phyloP scores from a whole-genome alignment of 2,888 invertebrate species.

The Torymus auratus region DNA sequence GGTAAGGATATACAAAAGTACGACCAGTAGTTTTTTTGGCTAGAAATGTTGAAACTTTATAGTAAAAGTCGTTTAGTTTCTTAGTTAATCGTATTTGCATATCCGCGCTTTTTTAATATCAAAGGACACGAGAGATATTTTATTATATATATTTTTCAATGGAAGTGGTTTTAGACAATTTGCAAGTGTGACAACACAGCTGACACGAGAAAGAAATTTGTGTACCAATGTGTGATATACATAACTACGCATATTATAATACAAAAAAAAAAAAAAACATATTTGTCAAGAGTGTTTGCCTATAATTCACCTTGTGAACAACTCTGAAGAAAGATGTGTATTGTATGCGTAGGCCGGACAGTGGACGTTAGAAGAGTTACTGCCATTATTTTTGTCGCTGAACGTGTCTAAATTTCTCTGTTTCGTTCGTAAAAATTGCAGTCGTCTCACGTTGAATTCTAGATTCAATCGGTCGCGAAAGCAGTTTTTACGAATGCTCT shows the following conservation, averaged over 20 bases:
- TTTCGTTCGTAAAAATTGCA: constrained; percentile 22
- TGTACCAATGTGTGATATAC: constrained; percentile 19
- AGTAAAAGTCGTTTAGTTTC: constrained; percentile 58
- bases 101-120: constrained; percentile 54
- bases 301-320: constrained; percentile 18
- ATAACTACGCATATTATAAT: neutral
- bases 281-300: constrained; percentile 30
- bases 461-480: constrained; percentile 11
- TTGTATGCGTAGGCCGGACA: neutral
- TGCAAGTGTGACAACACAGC: constrained; percentile 58
- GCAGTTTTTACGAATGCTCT: constrained; percentile 19
- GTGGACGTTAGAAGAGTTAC: constrained; percentile 40
- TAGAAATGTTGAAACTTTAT: constrained; percentile 58
- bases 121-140: constrained; percentile 55
- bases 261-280: constrained; percentile 4
- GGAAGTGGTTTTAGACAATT: constrained; percentile 59
- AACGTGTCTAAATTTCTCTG: neutral
- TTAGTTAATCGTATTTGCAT: constrained; percentile 58
- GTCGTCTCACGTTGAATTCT: constrained; percentile 1
- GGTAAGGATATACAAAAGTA: constrained; percentile 55
- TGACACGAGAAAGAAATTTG: constrained; percentile 25
- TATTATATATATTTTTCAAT: constrained; percentile 34
- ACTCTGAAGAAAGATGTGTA: constrained; percentile 13
- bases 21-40: constrained; percentile 54
- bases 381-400: constrained; percentile 51